Base-by-base conservation (phyloP, 2,113 vertebrate species). In the Nyctereutes procyonoides region DNA sequence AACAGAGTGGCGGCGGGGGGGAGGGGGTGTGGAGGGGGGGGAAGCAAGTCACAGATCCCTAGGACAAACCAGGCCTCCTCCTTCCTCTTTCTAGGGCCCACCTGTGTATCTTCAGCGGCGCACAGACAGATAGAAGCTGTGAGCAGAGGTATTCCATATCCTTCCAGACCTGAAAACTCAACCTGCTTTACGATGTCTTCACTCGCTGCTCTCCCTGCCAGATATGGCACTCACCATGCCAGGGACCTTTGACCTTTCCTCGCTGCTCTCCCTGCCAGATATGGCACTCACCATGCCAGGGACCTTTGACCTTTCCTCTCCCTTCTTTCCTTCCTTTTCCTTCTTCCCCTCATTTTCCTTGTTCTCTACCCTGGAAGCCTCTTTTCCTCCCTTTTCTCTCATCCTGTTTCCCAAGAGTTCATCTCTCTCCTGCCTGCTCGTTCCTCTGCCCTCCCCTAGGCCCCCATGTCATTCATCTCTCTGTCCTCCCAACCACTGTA, bases 61-160 rank as follows among this genome's bases (percentile, higher is more conserved):
- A 13, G 7, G 63, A 79, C 62, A 79, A 90, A 87, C 16, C 1
- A 5, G 38, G 5, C 84, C 32, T 81, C 28, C 32, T 67, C 16
- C 43, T 87, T 48, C 85, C 55, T 65, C 74, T 73, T 63, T 67
- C 81, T 32, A 97, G 96, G 96, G 92, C 77, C 92, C 15, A 7
- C 32, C 13, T 55, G 53, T 91, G 53, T 85, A 1, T 22, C 92
- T 28, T 85, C 92, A 53, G 0, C 30, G 28, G 76, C 48, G 69
- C 89, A 67, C 35, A 55, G 76, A 19, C 92, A 76, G 56, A 43
- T 19, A 26, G 86, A 90, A 8, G 69, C 96, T 71, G 3, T 85
- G 24, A 96, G 11, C 69, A 91, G 58, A 96, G 94, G 82, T 93
- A 82, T 32, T 3, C n/a, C 62, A 2, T 26, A 16, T 43, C 60